A percentile compares a stretch with the other conserved stretches of the same genome.
phyloP scores from a whole-genome alignment of 2,888 invertebrate genomes.

The Lithodes maja region DNA sequence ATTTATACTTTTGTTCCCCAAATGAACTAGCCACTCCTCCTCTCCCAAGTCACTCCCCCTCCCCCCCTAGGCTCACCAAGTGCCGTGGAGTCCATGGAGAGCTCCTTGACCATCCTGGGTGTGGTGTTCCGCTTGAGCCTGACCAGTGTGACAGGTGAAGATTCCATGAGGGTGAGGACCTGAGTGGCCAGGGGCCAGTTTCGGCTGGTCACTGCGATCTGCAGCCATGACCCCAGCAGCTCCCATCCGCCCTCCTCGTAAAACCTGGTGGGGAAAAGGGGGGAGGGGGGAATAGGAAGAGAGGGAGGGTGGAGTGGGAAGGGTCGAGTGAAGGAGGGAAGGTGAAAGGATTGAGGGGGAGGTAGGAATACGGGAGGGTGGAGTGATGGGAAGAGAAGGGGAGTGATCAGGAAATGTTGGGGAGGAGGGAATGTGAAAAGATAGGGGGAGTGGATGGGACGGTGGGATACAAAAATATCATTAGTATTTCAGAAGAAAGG shows the following conservation, averaged over 20 bases:
- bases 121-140: conserved; percentile 60
- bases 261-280: conserved; percentile 26
- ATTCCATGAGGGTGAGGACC: conserved; percentile 86
- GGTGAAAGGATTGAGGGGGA: neutral
- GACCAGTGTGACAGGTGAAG: conserved; percentile 93
- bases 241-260: conserved; percentile 83
- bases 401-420: neutral
- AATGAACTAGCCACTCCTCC: neutral
- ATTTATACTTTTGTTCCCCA: neutral
- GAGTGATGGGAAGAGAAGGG: neutral
- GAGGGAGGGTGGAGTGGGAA: neutral
- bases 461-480: neutral
- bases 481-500: too few relatives aligned
- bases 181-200: conserved; percentile 93
- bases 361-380: neutral
- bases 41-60: neutral
- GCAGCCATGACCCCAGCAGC: conserved; percentile 91
- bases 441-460: neutral
- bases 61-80: neutral
- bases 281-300: neutral
- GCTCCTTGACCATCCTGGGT: conserved; percentile 61
- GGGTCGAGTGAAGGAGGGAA: neutral
- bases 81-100: conserved; percentile 54
- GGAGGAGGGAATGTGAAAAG: neutral
- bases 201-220: conserved; percentile 87